A percentile compares a stretch with the other conserved stretches of the same genome.
phyloP scores from a whole-genome alignment of 35 echinoderm and acorn worm species.

The Ptychodera flava region DNA sequence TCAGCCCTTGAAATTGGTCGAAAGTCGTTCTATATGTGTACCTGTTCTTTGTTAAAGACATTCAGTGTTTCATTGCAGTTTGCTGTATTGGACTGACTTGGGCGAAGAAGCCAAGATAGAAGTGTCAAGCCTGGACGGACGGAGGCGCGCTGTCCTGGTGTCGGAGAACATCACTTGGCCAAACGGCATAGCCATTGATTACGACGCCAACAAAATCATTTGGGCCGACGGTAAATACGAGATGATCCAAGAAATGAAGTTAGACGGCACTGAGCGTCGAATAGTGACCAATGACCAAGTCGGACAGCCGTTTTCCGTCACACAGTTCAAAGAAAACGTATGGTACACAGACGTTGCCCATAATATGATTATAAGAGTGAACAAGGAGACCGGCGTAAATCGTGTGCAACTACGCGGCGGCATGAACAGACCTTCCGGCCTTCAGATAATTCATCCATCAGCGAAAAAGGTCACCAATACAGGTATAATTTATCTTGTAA shows the following conservation, averaged over 20 bases:
- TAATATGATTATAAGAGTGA: constrained; percentile 48
- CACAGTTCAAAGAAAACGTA: constrained; percentile 40
- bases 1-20: too few species aligned
- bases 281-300: constrained; percentile 16
- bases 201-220: constrained; percentile 46
- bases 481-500: not conserved
- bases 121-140: constrained; percentile 48
- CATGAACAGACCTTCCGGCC: constrained; percentile 28
- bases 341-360: constrained; percentile 74
- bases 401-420: constrained; percentile 44
- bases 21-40: too few species aligned
- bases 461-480: not conserved
- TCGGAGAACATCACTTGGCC: constrained; percentile 35
- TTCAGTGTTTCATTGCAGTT: constrained; percentile 37
- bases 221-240: constrained; percentile 61
- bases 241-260: constrained; percentile 54
- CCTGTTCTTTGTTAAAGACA: too few species aligned
- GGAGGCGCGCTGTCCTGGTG: constrained; percentile 40
- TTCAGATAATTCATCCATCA: constrained; percentile 50
- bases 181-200: constrained; percentile 76
- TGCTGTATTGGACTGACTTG: constrained; percentile 85
- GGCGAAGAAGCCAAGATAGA: constrained; percentile 48
- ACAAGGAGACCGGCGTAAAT: constrained; percentile 21
- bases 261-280: constrained; percentile 51
- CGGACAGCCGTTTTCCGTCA: constrained; percentile 22